These are phyloP conservation scores for Gyps fulvus DNA, from an alignment of 2,113 vertebrate species.

Conservation along the genomic window DNA sequence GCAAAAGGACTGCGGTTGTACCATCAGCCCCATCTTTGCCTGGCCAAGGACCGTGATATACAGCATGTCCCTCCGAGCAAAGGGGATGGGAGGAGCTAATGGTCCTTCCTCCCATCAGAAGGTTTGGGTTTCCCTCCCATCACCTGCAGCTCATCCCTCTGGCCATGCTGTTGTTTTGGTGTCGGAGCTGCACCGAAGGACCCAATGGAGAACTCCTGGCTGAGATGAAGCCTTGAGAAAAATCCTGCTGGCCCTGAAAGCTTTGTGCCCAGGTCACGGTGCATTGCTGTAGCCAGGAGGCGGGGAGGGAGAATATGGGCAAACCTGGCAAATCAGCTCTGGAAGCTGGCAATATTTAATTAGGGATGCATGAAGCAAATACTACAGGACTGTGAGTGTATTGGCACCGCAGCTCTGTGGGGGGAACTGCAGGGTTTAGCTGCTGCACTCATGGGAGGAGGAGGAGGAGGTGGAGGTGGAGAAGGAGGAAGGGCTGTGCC, in stretches of 20 bases:
- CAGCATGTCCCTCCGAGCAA: not conserved
- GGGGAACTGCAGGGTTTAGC: not conserved
- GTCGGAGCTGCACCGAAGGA: not conserved
- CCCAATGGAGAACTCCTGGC: not conserved
- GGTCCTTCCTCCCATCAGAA: not conserved
- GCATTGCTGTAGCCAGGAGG: not conserved
- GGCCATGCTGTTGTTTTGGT: accelerated
- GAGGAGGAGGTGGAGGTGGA: not conserved
- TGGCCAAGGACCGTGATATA: not conserved
- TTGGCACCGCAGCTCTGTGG: not conserved
- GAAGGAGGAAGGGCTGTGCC: not conserved
- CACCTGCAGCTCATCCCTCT: not conserved
- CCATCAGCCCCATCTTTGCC: not conserved
- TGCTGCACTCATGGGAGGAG: not conserved
- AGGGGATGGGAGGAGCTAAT: not conserved
- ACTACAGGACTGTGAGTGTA: not conserved
- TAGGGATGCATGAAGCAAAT: not conserved
- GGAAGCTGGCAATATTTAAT: not conserved
- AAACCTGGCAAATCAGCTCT: not conserved
- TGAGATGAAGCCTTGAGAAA: not conserved
- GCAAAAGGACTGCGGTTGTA: not conserved
- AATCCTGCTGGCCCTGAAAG: not conserved
- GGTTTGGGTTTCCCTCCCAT: not conserved
- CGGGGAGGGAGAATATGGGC: accelerated
- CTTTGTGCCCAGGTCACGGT: not conserved